Evolutionary conservation across 2,888 invertebrate species (phyloP).

Genomic region (Aphodius sticticus): DNA sequence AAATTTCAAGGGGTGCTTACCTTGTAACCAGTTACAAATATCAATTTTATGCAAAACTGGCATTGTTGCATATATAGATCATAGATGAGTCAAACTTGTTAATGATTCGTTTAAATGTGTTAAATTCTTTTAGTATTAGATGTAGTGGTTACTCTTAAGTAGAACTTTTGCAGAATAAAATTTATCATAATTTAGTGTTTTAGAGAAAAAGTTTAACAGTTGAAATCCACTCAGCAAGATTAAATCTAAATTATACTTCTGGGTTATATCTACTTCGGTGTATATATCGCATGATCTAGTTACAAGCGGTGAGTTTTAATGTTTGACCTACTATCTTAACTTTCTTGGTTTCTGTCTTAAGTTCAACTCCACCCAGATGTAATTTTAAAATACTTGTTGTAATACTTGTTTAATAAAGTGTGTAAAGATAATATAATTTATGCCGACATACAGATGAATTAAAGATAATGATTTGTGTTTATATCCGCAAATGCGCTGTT

Average conservation of each 20-base stretch:
- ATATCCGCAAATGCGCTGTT: no score
- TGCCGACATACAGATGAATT: background rate
- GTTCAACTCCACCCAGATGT: background rate
- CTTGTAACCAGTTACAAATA: no score
- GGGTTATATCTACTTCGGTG: background rate
- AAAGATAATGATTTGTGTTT: background rate
- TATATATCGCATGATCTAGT: background rate
- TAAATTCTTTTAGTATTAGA: no score
- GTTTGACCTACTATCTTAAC: background rate
- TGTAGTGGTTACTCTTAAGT: no score
- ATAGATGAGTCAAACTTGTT: no score
- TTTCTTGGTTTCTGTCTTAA: background rate
- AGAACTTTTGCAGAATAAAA: background rate
- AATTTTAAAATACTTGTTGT: background rate
- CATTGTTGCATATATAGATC: no score
- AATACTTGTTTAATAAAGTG: background rate
- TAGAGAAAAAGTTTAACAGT: background rate
- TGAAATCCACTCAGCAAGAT: background rate
- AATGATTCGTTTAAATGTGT: no score
- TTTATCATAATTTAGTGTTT: background rate
- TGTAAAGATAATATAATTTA: background rate
- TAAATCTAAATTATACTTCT: conserved; percentile 4
- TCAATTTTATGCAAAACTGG: no score
- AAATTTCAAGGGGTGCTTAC: no score
- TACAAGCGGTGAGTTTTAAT: background rate